phyloP scores from a whole-genome alignment of 53 echinoderm and acorn worm species.

The Paelopatides confundens region DNA sequence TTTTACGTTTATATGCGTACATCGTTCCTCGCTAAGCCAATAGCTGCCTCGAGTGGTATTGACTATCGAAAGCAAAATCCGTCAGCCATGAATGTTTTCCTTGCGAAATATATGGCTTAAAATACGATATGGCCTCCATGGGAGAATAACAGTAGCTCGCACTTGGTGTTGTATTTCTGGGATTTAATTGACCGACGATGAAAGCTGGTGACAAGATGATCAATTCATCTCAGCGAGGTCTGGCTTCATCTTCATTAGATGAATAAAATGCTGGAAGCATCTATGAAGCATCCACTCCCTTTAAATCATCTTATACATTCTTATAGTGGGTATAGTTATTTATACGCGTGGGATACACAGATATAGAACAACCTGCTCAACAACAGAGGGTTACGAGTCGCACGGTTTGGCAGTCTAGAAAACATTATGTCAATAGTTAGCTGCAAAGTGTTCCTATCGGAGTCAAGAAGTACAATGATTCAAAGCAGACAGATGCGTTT shows the following conservation, averaged over 20 bases:
- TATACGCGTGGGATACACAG: no score
- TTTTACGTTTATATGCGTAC: neutral
- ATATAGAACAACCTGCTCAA: no score
- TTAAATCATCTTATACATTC: neutral
- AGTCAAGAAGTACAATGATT: no score
- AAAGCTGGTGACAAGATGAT: neutral
- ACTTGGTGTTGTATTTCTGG: neutral
- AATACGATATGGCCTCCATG: slow-evolving; percentile 3
- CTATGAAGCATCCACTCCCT: neutral
- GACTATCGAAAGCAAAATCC: neutral
- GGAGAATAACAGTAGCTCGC: neutral
- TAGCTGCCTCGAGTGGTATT: neutral
- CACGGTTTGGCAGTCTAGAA: no score
- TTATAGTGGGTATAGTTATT: no score
- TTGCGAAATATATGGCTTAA: neutral
- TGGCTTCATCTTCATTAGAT: neutral
- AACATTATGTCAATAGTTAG: no score
- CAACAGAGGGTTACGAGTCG: no score
- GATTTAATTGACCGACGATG: neutral
- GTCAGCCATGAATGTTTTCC: neutral
- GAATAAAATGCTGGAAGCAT: slow-evolving; percentile 1
- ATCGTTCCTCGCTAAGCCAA: neutral
- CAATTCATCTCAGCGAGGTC: neutral
- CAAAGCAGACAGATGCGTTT: no score
- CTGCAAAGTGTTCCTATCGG: no score